phyloP scores from a whole-genome alignment of 2,888 invertebrate genomes.

The Lissonota sp. region DNA sequence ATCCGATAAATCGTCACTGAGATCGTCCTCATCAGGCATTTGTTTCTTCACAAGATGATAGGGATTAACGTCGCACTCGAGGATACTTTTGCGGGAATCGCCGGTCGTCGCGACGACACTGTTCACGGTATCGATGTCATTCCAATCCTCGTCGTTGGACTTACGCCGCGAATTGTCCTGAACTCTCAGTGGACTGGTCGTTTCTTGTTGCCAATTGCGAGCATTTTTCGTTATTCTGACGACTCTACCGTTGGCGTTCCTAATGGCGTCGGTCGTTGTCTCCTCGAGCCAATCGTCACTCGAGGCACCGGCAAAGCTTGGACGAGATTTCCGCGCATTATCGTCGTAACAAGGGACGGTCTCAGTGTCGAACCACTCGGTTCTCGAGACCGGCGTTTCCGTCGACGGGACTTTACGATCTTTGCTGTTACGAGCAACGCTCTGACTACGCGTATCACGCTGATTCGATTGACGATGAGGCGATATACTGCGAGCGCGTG shows the following conservation, averaged over 20 bases:
- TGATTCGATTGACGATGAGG: conserved; percentile 78
- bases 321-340: conserved; percentile 65
- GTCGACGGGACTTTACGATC: conserved; percentile 58
- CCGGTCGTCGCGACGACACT: conserved; percentile 11
- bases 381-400: conserved; percentile 70
- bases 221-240: conserved; percentile 69
- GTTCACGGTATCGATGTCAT: conserved; percentile 57
- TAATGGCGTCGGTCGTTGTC: conserved; percentile 52
- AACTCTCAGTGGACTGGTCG: conserved; percentile 15
- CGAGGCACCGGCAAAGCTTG: conserved; percentile 58
- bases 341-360: conserved; percentile 67
- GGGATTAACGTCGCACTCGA: conserved; percentile 93
- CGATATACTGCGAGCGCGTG: conserved; percentile 82
- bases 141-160: conserved; percentile 62
- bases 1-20: conserved; percentile 82
- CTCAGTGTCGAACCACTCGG: conserved; percentile 79
- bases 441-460: conserved; percentile 83
- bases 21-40: conserved; percentile 78
- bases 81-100: conserved; percentile 87
- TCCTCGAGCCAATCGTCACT: conserved; percentile 69
- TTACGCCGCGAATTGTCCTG: conserved; percentile 54
- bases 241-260: conserved; percentile 66
- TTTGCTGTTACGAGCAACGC: conserved; percentile 76
- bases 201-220: conserved; percentile 69
- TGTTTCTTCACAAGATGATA: conserved; percentile 90